These are phyloP conservation scores for Pristionchus entomophagus DNA, from an alignment of 2,888 invertebrate species.

Conservation along the genomic window DNA sequence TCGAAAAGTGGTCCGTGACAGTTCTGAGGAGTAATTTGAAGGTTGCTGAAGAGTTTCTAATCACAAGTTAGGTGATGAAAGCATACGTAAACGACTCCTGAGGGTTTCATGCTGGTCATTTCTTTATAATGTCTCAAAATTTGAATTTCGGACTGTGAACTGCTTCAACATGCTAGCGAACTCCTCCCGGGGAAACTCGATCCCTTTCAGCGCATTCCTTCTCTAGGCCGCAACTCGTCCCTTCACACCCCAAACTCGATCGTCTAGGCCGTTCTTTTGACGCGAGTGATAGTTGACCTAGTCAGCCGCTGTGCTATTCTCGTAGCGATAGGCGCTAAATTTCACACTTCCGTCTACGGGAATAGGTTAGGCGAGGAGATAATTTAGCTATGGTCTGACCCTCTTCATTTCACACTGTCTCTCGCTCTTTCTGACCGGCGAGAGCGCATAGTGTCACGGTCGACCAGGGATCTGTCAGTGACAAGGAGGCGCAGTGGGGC, in stretches of 20 bases:
- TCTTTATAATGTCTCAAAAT: too few species aligned
- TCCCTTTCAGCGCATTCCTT: not conserved
- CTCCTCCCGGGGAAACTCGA: not conserved
- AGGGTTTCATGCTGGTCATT: too few species aligned
- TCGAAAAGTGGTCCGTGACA: not conserved
- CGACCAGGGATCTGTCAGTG: not conserved
- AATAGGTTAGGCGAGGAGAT: not conserved
- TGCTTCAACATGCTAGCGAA: too few species aligned
- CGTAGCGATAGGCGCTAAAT: slow-evolving; percentile 1
- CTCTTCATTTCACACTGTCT: not conserved
- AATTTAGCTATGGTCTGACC: not conserved
- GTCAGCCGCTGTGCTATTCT: not conserved
- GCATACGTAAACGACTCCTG: too few species aligned
- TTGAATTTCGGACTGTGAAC: too few species aligned
- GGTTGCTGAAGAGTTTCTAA: too few species aligned
- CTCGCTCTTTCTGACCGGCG: not conserved
- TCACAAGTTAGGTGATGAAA: too few species aligned
- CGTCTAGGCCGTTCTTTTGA: not conserved
- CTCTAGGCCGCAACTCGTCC: not conserved
- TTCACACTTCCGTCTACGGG: slow-evolving; percentile 7
- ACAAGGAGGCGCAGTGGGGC: not conserved
- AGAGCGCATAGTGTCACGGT: not conserved
- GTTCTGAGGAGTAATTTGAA: too few species aligned
- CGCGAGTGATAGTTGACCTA: not conserved
- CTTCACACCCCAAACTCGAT: not conserved